Base-by-base conservation (phyloP, 92 coral and sea anemone genomes). In the Porites evermanni region DNA sequence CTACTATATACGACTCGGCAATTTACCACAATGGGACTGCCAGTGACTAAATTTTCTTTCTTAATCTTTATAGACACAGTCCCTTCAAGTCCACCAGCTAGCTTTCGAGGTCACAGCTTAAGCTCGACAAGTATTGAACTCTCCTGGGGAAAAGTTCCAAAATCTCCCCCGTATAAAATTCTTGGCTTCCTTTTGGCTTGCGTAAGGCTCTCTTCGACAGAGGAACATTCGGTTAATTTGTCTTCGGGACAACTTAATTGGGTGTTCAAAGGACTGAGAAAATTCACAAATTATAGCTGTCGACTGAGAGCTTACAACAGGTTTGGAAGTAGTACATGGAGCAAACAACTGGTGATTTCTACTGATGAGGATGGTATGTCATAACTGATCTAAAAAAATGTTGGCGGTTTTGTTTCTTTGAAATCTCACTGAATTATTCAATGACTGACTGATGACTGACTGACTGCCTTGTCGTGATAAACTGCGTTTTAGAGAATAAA, bases 281-380 rank as follows among this genome's bases (percentile, higher is more conserved):
- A 58, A 12, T 83, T 24, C 61, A 64, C 12, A 2, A 72, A 83
- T 38, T 83, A 83, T 14, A 58, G 79, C 18, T 83, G 72, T 71
- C 51, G 72, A 44, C 8, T 83, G 72, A 83, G 87, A 7, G 87
- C 76, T 21, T 61, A 38, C 71, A 83, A 83, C 73, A 72, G 63
- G 24, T 83, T 58, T 51, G 80, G 87, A 38, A 83, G 72, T 52
- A 80, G 87, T 47, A 71, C 16, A 8, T 72, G 87, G 87, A 83
- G 87, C 32, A 64, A 72, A 4, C 50, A 59, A 12, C 26, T 83
- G 50, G 67, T 72, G 7, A 64, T 83, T 72, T 83, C 72, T 60
- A 83, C 87, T 53, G 72, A 83, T 47, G 87, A 83, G 50, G 87
- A 72, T 32, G 79, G 87, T 83, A 83, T 21, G 87, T 19, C 38